Evolutionary conservation across 2,113 vertebrate species (phyloP).

Genomic region (Spea bombifrons): DNA sequence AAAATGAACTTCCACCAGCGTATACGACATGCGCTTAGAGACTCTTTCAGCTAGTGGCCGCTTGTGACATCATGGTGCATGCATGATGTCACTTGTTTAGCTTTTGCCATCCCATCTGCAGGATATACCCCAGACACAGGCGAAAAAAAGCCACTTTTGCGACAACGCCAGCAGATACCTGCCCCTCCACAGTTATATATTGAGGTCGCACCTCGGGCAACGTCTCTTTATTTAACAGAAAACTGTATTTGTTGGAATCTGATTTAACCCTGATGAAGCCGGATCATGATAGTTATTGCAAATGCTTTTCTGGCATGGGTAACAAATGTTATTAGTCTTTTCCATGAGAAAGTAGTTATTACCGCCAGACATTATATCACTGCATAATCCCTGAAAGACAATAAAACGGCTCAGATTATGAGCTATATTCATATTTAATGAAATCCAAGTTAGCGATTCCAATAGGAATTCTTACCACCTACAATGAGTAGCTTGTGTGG

Average conservation of each 20-base stretch:
- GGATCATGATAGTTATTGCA: background rate
- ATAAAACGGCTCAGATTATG: conserved; percentile 43
- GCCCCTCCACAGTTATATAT: too few relatives aligned
- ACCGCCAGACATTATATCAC: conserved; percentile 46
- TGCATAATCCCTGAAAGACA: conserved; percentile 44
- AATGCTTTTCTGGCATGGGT: conserved; percentile 10
- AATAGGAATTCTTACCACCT: conserved; percentile 36
- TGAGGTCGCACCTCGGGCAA: too few relatives aligned
- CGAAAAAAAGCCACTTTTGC: too few relatives aligned
- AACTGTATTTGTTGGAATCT: background rate
- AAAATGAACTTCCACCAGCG: too few relatives aligned
- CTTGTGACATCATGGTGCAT: too few relatives aligned
- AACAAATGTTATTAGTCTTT: conserved; percentile 14
- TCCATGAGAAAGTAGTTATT: conserved; percentile 40
- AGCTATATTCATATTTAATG: conserved; percentile 44
- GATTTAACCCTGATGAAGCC: conserved; percentile 25
- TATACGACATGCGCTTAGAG: too few relatives aligned
- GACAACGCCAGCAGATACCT: too few relatives aligned
- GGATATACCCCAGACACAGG: too few relatives aligned
- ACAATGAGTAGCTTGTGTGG: conserved; percentile 4
- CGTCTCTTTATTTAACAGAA: too few relatives aligned
- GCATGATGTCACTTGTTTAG: too few relatives aligned
- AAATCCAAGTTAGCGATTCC: conserved; percentile 39
- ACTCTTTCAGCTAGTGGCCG: too few relatives aligned
- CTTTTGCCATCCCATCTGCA: too few relatives aligned